Percentiles rank a stretch among this genome's conserved stretches.
Conservation (phyloP, 2,113 vertebrate species). For the Grammomys dolichurus region DNA sequence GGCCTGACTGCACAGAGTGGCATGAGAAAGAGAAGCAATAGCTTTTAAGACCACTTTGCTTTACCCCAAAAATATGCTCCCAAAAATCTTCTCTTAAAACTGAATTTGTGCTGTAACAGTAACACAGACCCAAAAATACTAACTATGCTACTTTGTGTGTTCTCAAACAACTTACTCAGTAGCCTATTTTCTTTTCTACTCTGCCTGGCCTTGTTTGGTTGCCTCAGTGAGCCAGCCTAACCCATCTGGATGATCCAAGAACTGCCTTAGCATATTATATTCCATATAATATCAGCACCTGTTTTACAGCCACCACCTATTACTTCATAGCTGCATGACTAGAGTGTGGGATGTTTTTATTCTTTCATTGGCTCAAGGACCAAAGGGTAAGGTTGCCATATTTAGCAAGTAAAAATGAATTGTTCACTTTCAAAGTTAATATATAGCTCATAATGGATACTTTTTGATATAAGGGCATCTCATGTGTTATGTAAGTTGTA, state of each 20-base stretch:
- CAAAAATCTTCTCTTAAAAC: conserved; percentile 46
- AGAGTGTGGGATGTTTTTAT: not conserved
- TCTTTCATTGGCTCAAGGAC: not conserved
- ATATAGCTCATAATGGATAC: conserved; percentile 17
- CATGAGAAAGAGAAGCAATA: conserved; percentile 15
- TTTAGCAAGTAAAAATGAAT: conserved; percentile 56
- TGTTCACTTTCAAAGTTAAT: conserved; percentile 39
- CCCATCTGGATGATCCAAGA: not conserved
- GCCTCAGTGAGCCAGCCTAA: not conserved
- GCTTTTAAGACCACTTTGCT: conserved; percentile 31
- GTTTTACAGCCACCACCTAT: not conserved
- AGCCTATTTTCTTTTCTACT: conserved; percentile 39
- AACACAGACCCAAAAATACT: conserved; percentile 31
- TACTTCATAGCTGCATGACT: not conserved
- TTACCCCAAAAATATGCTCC: conserved; percentile 42
- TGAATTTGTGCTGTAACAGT: conserved; percentile 20
- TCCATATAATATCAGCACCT: not conserved
- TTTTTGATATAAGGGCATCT: not conserved
- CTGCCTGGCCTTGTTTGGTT: not conserved
- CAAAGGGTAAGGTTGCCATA: conserved; percentile 13
- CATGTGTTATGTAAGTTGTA: not conserved
- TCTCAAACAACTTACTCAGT: conserved; percentile 53
- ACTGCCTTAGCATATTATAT: not conserved
- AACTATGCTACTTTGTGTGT: conserved; percentile 33
- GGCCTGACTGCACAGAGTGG: not conserved